Evolutionary conservation across 1,140 invertebrate species (phyloP), one percentile per base, ranked within the genome.

Genomic region (Eurosta solidaginis): DNA sequence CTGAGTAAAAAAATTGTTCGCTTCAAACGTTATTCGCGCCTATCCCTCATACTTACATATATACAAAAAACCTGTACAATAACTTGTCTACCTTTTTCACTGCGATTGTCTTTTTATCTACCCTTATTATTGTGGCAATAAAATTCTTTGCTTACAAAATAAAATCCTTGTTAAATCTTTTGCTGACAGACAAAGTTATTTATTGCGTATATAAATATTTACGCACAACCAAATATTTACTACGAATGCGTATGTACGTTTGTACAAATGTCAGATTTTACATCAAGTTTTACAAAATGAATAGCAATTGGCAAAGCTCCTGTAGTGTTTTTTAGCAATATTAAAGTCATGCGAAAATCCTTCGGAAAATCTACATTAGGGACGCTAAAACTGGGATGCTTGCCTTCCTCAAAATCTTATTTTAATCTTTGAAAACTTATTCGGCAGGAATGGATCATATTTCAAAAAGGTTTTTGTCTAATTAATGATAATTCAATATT

Each of bases 121-220:
- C 54, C 54, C 54, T 59, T 33, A 29, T 54, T 54, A 54, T 59
- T 29, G 22, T n/a, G 54, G 54, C 33, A 59, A 59, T 59, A 59
- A 59, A 59, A 59, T 59, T 59, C 54, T 29, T 59, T 59, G 54
- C 54, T 59, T 59, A 59, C 54, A 59, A 59, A 59, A 59, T 59
- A 36, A 59, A 59, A 59, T 59, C 54, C 27, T 33, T 17, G 54
- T 59, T n/a, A 59, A 59, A 59, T 59, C 54, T 59, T 59, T 59
- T 59, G 54, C 54, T 59, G 54, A 59, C 54, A 59, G 54, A 25
- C 17, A 59, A 59, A 59, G 17, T 36, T 59, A 59, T 59, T 59
- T 59, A 59, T 59, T 59, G n/a, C 12, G 14, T 12, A 54, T 12
- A 59, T 5, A 59, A 59, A 29, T 29, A n/a, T 14, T 59, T n/a